A percentile compares a stretch with the other conserved stretches of the same genome.
Conservation (phyloP, 53 echinoderm and acorn worm species). For the Crossaster papposus region DNA sequence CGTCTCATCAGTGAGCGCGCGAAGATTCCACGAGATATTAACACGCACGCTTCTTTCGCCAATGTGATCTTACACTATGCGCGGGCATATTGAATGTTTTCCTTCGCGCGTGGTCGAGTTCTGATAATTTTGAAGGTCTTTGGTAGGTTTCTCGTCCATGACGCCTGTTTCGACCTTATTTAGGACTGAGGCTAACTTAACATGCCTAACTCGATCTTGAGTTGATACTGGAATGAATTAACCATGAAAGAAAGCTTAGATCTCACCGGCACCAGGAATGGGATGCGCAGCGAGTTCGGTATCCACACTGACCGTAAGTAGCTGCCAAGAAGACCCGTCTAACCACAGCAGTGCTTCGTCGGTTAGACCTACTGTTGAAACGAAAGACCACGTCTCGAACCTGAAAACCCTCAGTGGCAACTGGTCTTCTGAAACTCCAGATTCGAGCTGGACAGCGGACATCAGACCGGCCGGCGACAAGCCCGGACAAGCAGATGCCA, state of each 20-base stretch:
- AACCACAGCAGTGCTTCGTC: neutral
- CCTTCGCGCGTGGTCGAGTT: neutral
- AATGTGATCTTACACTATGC: too few species aligned
- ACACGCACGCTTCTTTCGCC: too few species aligned
- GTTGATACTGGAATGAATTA: neutral
- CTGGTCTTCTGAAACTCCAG: neutral
- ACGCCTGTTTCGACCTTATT: too few species aligned
- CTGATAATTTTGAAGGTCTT: neutral
- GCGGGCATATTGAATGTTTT: neutral
- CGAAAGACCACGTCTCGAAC: neutral
- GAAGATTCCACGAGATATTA: too few species aligned
- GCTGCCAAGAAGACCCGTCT: neutral
- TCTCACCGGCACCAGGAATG: neutral
- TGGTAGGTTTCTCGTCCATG: too few species aligned
- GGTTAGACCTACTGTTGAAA: neutral
- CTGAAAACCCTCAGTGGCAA: neutral
- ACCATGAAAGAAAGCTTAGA: neutral
- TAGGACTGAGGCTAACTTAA: neutral
- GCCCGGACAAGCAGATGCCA: neutral
- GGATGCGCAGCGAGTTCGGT: conserved; percentile 20
- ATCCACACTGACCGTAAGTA: neutral
- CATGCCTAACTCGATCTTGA: neutral
- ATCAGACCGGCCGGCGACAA: neutral
- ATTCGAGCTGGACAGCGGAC: neutral
- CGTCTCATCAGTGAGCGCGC: too few species aligned